phyloP scores from a whole-genome alignment of 2,888 invertebrate genomes.

The Pheosia gnoma region DNA sequence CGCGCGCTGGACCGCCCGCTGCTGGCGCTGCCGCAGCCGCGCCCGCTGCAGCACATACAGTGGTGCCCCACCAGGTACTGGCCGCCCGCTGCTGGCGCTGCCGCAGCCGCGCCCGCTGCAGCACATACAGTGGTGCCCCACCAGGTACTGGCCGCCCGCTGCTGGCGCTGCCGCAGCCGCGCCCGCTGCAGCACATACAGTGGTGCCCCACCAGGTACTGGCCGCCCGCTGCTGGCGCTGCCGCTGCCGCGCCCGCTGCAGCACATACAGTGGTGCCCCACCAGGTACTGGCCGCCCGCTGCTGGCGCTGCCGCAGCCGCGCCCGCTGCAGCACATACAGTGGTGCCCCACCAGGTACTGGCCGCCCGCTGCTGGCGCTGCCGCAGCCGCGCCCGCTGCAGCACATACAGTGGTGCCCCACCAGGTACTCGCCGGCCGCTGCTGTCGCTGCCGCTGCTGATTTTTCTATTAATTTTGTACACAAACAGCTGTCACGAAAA shows the following conservation, averaged over 20 bases:
- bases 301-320: conserved; percentile 86
- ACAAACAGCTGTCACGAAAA: too few relatives aligned
- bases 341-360: conserved; percentile 44
- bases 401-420: too few relatives aligned
- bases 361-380: conserved; percentile 93
- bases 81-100: conserved; percentile 91
- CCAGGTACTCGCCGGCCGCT: conserved; percentile 87
- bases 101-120: conserved; percentile 88
- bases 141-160: conserved; percentile 87
- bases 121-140: too few relatives aligned
- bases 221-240: conserved; percentile 90
- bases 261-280: conserved; percentile 5
- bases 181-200: too few relatives aligned
- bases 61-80: conserved; percentile 93
- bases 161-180: conserved; percentile 50
- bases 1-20: conserved; percentile 94
- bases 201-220: too few relatives aligned
- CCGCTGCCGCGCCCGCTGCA: conserved; percentile 89
- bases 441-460: conserved; percentile 87
- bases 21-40: conserved; percentile 86
- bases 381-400: conserved; percentile 89
- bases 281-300: conserved; percentile 87
- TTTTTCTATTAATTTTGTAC: too few relatives aligned
- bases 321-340: conserved; percentile 83
- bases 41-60: conserved; percentile 88